These are phyloP conservation scores for Drosophila pandora DNA, from an alignment of 1,140 invertebrate genomes.

Conservation along the genomic window DNA sequence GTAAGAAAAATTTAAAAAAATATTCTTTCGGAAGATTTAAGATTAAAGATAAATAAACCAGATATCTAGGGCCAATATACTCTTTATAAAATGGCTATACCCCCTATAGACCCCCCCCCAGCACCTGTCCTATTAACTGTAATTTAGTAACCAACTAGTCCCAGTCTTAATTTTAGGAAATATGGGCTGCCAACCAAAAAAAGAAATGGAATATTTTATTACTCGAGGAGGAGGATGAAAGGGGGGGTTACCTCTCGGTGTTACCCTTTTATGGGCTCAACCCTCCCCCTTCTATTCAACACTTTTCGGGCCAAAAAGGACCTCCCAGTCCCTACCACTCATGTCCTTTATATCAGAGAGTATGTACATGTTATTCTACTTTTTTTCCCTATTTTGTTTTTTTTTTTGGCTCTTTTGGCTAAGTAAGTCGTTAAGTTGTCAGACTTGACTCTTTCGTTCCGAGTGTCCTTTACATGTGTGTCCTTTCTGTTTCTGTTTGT, in stretches of 20 bases:
- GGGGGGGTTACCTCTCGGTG: constrained; percentile 10
- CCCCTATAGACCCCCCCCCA: too few relatives aligned
- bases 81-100: too few relatives aligned
- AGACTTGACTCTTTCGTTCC: constrained; percentile 57
- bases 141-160: background rate
- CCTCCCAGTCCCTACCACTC: constrained; percentile 40
- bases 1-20: too few relatives aligned
- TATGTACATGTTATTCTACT: constrained; percentile 2
- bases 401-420: constrained; percentile 54
- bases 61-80: too few relatives aligned
- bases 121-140: too few relatives aligned
- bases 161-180: background rate
- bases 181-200: background rate
- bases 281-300: background rate
- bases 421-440: constrained; percentile 79
- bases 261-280: constrained; percentile 50
- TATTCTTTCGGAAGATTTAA: too few relatives aligned
- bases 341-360: background rate
- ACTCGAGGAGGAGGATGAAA: background rate
- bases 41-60: too few relatives aligned
- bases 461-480: constrained; percentile 1
- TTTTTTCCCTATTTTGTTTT: background rate
- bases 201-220: constrained; percentile 46
- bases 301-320: constrained; percentile 4
- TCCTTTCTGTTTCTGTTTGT: constrained; percentile 5